Evolutionary conservation across 2,888 invertebrate species (phyloP), one percentile per base, ranked within the genome.

Genomic region (Tribolium freemani): DNA sequence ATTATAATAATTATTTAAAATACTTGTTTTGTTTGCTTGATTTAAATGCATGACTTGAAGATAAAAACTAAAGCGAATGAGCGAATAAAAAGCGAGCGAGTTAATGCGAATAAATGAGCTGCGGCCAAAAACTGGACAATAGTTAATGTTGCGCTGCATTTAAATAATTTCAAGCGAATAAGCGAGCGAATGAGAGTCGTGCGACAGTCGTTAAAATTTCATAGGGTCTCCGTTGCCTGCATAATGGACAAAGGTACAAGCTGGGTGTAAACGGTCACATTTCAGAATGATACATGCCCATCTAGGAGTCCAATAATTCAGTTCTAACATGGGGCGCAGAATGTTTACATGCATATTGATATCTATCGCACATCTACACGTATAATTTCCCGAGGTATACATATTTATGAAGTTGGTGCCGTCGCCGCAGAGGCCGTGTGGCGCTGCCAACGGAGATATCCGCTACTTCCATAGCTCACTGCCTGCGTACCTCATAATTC

Each of bases 301-400:
- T 82, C 83, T 82, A 79, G 80, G 76, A 76, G 79, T 72, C 78
- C 78, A 82, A 85, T 85, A 86, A 85, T 80, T 85, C 84, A 84
- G 79, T 78, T 81, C 78, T 79, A 84, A 86, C 86, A 86, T 82
- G 83, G 83, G 84, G 83, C 83, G 83, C 84, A 83, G 83, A 84
- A 85, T 86, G 86, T 86, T 86, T 85, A 86, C 86, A 86, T 86
- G 84, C 85, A 86, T 86, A 86, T 86, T 86, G 86, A 86, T 86
- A 86, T 86, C 86, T 85, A 84, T 85, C 85, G 84, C 82, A 83
- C 83, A 85, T 86, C 85, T 85, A 85, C 85, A 85, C 84, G 83
- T 84, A 86, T 85, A 85, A 85, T 85, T 85, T 84, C 83, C 82
- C 81, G 76, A 77, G 77, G 78, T 82, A 84, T 86, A 82, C 85